A percentile compares a stretch with the other conserved stretches of the same genome.
These are phyloP conservation scores for Ammospiza nelsoni DNA, from an alignment of 2,113 vertebrate species.

Conservation along the genomic window DNA sequence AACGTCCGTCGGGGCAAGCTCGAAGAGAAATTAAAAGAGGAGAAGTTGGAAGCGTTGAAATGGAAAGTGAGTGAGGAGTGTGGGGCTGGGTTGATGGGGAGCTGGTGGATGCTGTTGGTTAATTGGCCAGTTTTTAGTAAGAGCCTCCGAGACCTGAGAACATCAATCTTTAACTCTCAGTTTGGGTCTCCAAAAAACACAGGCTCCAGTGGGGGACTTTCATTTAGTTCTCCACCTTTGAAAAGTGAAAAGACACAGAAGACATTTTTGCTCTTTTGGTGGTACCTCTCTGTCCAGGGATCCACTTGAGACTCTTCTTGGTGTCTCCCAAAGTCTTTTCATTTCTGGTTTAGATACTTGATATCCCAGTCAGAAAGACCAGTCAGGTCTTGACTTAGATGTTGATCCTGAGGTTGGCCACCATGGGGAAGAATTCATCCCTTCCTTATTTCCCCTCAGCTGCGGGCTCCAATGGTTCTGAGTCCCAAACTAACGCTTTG, in stretches of 20 bases:
- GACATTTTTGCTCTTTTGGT: neutral
- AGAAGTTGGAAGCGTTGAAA: constrained; percentile 86
- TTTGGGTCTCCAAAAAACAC: neutral
- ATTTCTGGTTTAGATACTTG: neutral
- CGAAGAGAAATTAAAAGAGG: constrained; percentile 86
- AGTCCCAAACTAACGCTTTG: neutral
- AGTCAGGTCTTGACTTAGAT: neutral
- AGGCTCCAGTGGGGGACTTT: neutral
- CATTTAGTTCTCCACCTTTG: neutral
- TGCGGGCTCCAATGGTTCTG: neutral
- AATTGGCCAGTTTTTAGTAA: neutral
- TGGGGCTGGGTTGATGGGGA: neutral
- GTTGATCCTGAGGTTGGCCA: neutral
- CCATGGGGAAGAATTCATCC: neutral
- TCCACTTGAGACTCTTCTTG: neutral
- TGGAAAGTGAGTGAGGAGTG: constrained; percentile 78
- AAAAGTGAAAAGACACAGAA: neutral
- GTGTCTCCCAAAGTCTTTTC: neutral
- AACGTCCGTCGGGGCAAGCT: constrained; percentile 83
- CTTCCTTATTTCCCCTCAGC: neutral
- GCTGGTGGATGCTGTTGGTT: neutral
- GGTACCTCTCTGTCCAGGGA: neutral
- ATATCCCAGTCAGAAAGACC: neutral
- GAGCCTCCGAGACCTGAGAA: neutral
- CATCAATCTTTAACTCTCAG: neutral